Evolutionary conservation across 2,797 vertebrate species (phyloP).

Genomic region (Onychomys torridus): DNA sequence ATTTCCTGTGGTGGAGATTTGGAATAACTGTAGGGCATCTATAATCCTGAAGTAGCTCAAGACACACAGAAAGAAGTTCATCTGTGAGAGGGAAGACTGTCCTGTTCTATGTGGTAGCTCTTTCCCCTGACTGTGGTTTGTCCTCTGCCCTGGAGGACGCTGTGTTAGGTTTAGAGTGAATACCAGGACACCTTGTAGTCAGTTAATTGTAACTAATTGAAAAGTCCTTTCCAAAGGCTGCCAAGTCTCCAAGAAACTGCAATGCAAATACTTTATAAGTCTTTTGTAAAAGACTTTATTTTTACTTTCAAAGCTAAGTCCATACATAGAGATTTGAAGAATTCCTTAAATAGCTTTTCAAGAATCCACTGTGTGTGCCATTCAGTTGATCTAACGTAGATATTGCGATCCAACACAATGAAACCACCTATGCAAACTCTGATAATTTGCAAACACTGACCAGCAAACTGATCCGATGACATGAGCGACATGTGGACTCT

Average conservation of each 20-base stretch:
- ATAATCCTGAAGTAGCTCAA: neutral
- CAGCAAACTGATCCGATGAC: neutral
- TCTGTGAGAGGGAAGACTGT: neutral
- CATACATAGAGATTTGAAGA: neutral
- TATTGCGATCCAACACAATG: neutral
- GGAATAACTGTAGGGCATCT: neutral
- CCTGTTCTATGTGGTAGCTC: neutral
- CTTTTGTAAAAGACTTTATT: neutral
- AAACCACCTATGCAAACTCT: neutral
- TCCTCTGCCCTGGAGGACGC: neutral
- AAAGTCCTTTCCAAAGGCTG: neutral
- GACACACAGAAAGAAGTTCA: neutral
- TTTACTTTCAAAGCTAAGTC: neutral
- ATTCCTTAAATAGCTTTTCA: neutral
- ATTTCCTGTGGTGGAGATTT: neutral
- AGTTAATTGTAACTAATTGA: neutral
- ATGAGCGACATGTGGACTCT: neutral
- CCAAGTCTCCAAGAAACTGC: neutral
- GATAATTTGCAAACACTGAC: neutral
- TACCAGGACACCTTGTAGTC: neutral
- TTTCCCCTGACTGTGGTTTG: neutral
- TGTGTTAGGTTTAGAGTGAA: neutral
- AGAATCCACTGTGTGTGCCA: no score
- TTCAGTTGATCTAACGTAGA: neutral
- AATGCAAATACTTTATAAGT: slow-evolving; percentile 1